Evolutionary conservation across 2,888 invertebrate genomes (phyloP), one percentile per base, ranked within the genome.

Genomic region (Coecobrya sp.): DNA sequence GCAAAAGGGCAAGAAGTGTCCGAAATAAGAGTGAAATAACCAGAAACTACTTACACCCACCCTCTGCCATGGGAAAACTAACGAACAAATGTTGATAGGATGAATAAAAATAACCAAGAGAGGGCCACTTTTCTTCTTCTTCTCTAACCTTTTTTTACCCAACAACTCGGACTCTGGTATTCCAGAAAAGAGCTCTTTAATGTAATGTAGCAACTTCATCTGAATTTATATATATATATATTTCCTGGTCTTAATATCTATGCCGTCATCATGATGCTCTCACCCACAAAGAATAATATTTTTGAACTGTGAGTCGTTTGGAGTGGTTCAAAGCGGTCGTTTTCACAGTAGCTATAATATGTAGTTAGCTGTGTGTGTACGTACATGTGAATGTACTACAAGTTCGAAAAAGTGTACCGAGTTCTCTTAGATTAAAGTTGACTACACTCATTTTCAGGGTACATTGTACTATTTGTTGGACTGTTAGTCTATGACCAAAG

Each of bases 391-490:
- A 16, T 45, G 16, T 42, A 16, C 11, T 36, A 5, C 22, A 49
- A 45, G 45, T 79, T n/a, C 0, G 45, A 11, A 79, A 79, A 79
- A 79, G 49, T 36, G 25, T 68, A 36, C 62, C 45, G 36, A 45
- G 25, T 65, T 25, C 45, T 65, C n/a, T 42, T 85, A 85, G 59
- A 85, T 27, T 85, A 85, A 85, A 85, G 45, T 59, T 62, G 68
- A 27, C 68, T 68, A 16, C 27, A 73, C 27, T 19, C 11, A 65
- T 11, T 13, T 13, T 49, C 49, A 49, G 49, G 13, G 49, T 49
- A 49, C 10, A 10, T 49, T 49, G 49, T 10, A 3, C 49, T 49
- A 49, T 13, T 49, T 49, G 10, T 49, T 49, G 36, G 7, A 36
- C 7, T 59, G 59, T 59, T 19, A 59, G 59, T 59, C 2, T 59